Evolutionary conservation across 2,888 invertebrate species (phyloP), one percentile per base, ranked within the genome.

Genomic region (Aporophyla nigra): DNA sequence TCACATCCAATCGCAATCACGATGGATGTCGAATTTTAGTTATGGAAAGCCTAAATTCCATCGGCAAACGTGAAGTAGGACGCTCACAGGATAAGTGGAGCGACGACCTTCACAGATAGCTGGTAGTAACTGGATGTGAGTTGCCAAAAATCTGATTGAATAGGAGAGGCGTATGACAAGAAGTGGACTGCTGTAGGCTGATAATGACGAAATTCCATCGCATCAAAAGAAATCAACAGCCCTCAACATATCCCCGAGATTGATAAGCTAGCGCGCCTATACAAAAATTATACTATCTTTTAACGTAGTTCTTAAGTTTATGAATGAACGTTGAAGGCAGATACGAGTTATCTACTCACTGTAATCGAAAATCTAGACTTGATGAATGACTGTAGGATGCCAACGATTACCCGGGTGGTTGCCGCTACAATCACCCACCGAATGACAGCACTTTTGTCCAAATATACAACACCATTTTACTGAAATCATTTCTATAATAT

Each of bases 401-500:
- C 21, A 67, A 27, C 33, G 12, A 24, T 65, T 70, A 27, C 67
- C 49, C 16, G 21, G 56, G 62, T 56, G 9, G 24, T 24, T 46
- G 43, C 53, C 21, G 12, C 61, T 27, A 27, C 16, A n/a, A 16
- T 6, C 53, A 46, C 40, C 61, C 66, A 70, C 51, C 40, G 59
- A 69, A 77, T 83, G 83, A 62, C 27, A 24, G 10, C 6, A 54
- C 1, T 54, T 54, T 59, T 49, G 53, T 56, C 24, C 40, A 27
- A 69, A 59, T 65, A 72, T 58, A 65, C 75, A 76, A 68, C n/a
- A 67, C n/a, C 40, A 49, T 53, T 68, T 61, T n/a, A 33, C 79
- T 61, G 40, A 12, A 33, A 46, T 62, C 10, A 12, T 56, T 74
- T 76, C 62, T 85, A 80, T 73, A 84, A 82, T 93, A 91, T 93